Evolutionary conservation across 2,113 vertebrate species (phyloP).

Genomic region (Heterotilapia buettikoferi): DNA sequence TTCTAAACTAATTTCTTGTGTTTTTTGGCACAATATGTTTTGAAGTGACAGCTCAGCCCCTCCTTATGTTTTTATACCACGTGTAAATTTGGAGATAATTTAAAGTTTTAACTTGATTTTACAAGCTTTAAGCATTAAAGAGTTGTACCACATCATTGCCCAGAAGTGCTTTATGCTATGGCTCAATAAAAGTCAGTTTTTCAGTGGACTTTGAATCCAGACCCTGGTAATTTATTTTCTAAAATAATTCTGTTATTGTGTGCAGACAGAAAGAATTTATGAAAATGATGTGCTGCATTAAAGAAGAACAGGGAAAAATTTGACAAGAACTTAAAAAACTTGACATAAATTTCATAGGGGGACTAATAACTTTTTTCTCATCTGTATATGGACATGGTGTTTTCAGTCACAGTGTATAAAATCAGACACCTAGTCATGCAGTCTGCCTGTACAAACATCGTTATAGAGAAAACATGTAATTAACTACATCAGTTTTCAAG

Average conservation of each 20-base stretch:
- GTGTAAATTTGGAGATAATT: too few relatives aligned
- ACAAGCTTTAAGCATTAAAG: not conserved
- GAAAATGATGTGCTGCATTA: not conserved
- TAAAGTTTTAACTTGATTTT: not conserved
- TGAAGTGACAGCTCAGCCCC: rapidly evolving
- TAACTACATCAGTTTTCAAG: not conserved
- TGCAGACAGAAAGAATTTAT: not conserved
- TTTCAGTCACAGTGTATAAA: not conserved
- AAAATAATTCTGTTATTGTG: not conserved
- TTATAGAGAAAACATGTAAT: not conserved
- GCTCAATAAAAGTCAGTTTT: not conserved
- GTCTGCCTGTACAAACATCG: not conserved
- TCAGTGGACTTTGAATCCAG: not conserved
- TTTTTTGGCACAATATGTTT: not conserved
- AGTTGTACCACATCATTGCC: not conserved
- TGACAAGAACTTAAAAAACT: not conserved
- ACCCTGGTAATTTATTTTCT: not conserved
- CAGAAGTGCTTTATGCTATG: not conserved
- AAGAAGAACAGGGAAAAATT: not conserved
- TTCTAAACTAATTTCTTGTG: not conserved
- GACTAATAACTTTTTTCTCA: not conserved
- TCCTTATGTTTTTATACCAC: not conserved
- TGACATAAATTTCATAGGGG: not conserved
- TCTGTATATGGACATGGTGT: not conserved
- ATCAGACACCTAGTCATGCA: not conserved